These are phyloP conservation scores for Agrilus cyanescens DNA, from an alignment of 2,888 invertebrate species.

Conservation along the genomic window DNA sequence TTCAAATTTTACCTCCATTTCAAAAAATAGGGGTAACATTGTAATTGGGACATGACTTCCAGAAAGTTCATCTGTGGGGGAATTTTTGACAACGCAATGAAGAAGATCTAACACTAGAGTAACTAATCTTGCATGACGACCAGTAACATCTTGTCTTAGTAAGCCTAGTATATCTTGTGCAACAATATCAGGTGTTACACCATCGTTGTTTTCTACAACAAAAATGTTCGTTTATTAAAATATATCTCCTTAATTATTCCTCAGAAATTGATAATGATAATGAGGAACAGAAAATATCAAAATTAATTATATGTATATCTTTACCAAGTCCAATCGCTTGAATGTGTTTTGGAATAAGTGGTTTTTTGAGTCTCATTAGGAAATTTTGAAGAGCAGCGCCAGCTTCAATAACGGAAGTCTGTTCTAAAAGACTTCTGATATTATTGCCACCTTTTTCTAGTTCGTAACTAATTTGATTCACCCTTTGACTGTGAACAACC, in stretches of 20 bases:
- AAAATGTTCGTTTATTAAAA: not conserved
- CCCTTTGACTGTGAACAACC: constrained; percentile 18
- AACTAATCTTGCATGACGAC: constrained; percentile 33
- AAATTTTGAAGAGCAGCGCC: constrained; percentile 35
- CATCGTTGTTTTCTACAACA: constrained; percentile 32
- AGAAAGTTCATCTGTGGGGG: constrained; percentile 36
- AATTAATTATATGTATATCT: not conserved
- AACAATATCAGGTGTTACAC: constrained; percentile 33
- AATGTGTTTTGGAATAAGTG: constrained; percentile 35
- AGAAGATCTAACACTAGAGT: constrained; percentile 33
- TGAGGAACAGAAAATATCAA: constrained; percentile 6
- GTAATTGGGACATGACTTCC: constrained; percentile 36
- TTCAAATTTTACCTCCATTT: constrained; percentile 29
- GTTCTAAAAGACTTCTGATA: constrained; percentile 22
- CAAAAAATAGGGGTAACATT: constrained; percentile 39
- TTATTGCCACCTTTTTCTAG: constrained; percentile 16
- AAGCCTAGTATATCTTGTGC: constrained; percentile 39
- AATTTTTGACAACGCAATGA: constrained; percentile 33
- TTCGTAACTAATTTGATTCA: constrained; percentile 20
- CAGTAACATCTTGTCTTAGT: constrained; percentile 34
- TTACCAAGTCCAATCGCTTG: constrained; percentile 38
- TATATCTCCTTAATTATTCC: not conserved
- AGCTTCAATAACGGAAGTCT: constrained; percentile 32
- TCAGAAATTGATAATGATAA: no score
- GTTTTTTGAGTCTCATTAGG: constrained; percentile 31